Evolutionary conservation across 2,797 vertebrate species (phyloP), one percentile per base, ranked within the genome.

Genomic region (Craterocephalus amniculus): DNA sequence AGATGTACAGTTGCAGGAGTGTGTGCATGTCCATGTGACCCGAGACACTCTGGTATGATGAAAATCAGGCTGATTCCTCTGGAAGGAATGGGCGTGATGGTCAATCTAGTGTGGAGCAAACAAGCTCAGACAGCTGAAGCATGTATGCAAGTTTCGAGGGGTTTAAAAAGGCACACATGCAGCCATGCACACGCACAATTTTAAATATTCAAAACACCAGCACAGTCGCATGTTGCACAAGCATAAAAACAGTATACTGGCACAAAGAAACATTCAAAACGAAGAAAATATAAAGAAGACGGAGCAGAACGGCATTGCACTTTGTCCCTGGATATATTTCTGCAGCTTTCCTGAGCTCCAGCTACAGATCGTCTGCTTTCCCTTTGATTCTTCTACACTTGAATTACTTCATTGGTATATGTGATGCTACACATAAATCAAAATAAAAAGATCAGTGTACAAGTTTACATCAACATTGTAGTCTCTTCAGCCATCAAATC

Each of bases 281-380:
- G 43, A 26, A 24, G 45, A 40, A 61, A 74, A 72, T 38, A 58
- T 58, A 55, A 72, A 56, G 18, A 57, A 29, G 4, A 34, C 56
- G 11, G 16, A 65, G 67, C 71, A 65, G 76, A 83, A 74, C 40
- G 67, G 70, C 84, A 94, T 93, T 94, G 93, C 93, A 95, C 94
- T 89, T 90, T 79, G 87, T 88, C 92, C 93, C 92, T 74, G 78
- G 71, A 73, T 74, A 78, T 36, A 83, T 80, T 78, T 89, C 81
- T 77, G 70, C 54, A 77, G 58, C 67, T 69, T 86, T 85, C 83
- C 87, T 88, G 77, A 86, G 85, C 85, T 80, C 75, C 74, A 69
- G 72, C 74, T 76, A 76, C 79, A 55, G 27, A 87, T 38, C 54
- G 60, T 35, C 52, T 38, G 32, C 63, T 57, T 65, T 76, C 63